phyloP scores from a whole-genome alignment of 2,888 invertebrate species.

The Periphyllus acericola region DNA sequence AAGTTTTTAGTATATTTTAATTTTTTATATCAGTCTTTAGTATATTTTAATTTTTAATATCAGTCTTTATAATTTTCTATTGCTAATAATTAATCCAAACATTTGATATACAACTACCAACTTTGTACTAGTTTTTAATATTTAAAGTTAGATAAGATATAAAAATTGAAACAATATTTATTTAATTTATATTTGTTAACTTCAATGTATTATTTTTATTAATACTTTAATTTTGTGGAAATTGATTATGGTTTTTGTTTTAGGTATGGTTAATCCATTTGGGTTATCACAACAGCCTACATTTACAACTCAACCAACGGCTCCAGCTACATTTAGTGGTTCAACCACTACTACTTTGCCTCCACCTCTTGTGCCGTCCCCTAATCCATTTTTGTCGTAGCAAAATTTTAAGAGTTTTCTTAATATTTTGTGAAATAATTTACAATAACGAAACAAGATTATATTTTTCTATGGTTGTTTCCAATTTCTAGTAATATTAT shows the following conservation, averaged over 20 bases:
- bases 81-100: too few relatives aligned
- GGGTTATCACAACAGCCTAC: slow-evolving; percentile 60
- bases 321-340: slow-evolving; percentile 54
- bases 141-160: too few relatives aligned
- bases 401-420: slow-evolving; percentile 31
- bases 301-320: slow-evolving; percentile 59
- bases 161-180: too few relatives aligned
- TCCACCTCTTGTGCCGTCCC: slow-evolving; percentile 67
- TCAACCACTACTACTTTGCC: slow-evolving; percentile 62
- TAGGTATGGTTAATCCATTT: slow-evolving; percentile 63
- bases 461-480: slow-evolving; percentile 52
- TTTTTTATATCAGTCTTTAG: too few relatives aligned
- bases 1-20: too few relatives aligned
- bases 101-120: too few relatives aligned
- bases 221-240: neutral
- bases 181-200: too few relatives aligned
- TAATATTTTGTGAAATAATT: slow-evolving; percentile 34
- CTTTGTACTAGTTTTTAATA: too few relatives aligned
- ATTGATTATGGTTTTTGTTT: slow-evolving; percentile 4
- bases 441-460: slow-evolving; percentile 30
- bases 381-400: slow-evolving; percentile 78
- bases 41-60: too few relatives aligned
- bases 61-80: too few relatives aligned
- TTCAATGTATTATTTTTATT: neutral
- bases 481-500: slow-evolving; percentile 25